Percentiles rank a stretch among this genome's conserved stretches.
Evolutionary conservation across 2,888 invertebrate species (phyloP).

Genomic region (Amblyjoppa proteus): DNA sequence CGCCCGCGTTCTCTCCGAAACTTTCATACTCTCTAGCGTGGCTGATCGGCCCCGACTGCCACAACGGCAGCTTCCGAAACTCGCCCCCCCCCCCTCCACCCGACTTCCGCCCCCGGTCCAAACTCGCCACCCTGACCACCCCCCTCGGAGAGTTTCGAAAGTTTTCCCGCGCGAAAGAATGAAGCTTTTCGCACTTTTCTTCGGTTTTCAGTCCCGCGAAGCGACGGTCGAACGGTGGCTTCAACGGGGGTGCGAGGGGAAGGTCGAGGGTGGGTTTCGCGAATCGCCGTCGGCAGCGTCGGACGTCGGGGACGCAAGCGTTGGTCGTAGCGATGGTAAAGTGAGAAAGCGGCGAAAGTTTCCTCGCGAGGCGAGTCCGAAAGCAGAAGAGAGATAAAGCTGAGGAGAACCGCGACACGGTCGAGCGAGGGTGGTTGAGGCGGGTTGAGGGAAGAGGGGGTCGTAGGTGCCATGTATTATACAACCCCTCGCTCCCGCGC

Average conservation of each 20-base stretch:
- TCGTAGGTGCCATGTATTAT: constrained; percentile 3
- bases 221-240: not conserved
- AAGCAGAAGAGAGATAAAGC: constrained; percentile 67
- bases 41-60: constrained; percentile 48
- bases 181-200: constrained; percentile 78
- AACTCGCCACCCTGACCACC: constrained; percentile 26
- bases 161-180: constrained; percentile 79
- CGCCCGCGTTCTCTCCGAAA: constrained; percentile 27
- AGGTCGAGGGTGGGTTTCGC: not conserved
- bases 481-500: constrained; percentile 8
- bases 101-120: constrained; percentile 53
- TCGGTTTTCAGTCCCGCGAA: constrained; percentile 30
- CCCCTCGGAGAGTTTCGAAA: constrained; percentile 75
- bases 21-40: constrained; percentile 54
- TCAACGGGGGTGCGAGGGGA: not conserved
- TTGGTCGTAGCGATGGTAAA: constrained; percentile 3
- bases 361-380: constrained; percentile 34
- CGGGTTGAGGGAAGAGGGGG: not conserved
- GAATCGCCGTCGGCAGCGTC: not conserved
- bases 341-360: constrained; percentile 19
- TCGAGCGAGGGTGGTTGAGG: too few species aligned
- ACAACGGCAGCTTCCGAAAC: constrained; percentile 29
- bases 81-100: constrained; percentile 25
- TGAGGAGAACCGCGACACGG: constrained; percentile 36
- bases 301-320: constrained; percentile 8